phyloP scores from a whole-genome alignment of 2,113 vertebrate genomes.

The Marmota flaviventris region DNA sequence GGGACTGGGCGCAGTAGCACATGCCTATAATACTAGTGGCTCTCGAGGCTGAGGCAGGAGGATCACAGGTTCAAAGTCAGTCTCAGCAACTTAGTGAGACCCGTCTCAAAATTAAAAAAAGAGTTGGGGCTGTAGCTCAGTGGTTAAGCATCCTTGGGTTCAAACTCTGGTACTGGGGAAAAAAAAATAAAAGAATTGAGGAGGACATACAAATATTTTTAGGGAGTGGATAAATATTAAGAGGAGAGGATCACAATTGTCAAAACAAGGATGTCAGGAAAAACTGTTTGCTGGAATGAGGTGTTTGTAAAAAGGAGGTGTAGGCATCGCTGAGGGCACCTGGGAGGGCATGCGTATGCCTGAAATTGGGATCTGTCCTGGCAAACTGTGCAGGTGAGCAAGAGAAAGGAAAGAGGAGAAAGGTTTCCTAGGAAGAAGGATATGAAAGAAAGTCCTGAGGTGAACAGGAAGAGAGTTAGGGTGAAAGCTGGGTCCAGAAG shows the following conservation, averaged over 20 bases:
- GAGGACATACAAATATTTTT: neutral
- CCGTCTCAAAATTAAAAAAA: too few relatives aligned
- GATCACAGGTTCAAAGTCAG: too few relatives aligned
- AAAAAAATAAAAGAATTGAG: too few relatives aligned
- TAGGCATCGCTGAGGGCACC: neutral
- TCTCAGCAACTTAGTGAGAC: too few relatives aligned
- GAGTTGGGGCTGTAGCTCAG: too few relatives aligned
- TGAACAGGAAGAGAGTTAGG: too few relatives aligned
- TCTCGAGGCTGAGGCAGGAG: too few relatives aligned
- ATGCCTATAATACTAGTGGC: too few relatives aligned
- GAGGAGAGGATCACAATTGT: too few relatives aligned
- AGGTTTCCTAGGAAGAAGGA: neutral
- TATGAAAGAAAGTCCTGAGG: neutral
- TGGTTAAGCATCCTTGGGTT: too few relatives aligned
- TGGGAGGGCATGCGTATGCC: neutral
- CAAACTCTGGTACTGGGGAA: too few relatives aligned
- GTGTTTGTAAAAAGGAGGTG: neutral
- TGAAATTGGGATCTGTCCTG: neutral
- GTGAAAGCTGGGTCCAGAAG: neutral
- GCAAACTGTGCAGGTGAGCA: neutral
- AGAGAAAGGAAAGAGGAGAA: neutral
- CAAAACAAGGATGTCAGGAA: neutral
- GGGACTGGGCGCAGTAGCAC: too few relatives aligned
- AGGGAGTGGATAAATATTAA: neutral
- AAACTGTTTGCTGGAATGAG: neutral